phyloP scores from a whole-genome alignment of 2,113 vertebrate species.

The Ictalurus punctatus region DNA sequence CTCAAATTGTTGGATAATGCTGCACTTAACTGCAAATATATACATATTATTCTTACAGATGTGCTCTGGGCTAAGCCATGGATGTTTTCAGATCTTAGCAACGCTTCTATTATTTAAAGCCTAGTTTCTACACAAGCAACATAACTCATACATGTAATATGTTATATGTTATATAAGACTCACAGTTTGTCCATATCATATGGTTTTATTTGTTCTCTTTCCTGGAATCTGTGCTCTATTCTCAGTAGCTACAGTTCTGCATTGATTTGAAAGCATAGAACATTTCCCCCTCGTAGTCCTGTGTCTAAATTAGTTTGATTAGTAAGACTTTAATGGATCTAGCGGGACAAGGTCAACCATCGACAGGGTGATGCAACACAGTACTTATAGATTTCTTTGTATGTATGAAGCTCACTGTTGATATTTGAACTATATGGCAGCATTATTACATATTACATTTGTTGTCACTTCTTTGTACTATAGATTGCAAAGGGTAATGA shows the following conservation, averaged over 20 bases:
- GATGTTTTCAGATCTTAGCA: neutral
- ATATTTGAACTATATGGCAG: slow-evolving; percentile 13
- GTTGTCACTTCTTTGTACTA: neutral
- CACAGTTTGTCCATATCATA: neutral
- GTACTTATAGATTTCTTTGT: slow-evolving; percentile 35
- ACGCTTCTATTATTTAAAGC: neutral
- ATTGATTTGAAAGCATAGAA: slow-evolving; percentile 38
- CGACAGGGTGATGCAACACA: slow-evolving; percentile 38
- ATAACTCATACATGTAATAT: neutral
- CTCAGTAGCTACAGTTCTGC: neutral
- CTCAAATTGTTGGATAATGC: neutral
- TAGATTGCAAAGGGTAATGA: slow-evolving; percentile 1
- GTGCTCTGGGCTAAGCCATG: neutral
- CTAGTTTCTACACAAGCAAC: neutral
- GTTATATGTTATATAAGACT: neutral
- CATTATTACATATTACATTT: neutral
- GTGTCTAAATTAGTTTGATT: slow-evolving; percentile 44
- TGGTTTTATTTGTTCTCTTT: slow-evolving; percentile 25
- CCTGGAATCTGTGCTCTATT: slow-evolving; percentile 27
- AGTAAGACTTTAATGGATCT: slow-evolving; percentile 44
- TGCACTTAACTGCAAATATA: neutral
- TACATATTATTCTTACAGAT: neutral
- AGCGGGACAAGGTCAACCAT: slow-evolving; percentile 43
- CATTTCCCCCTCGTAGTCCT: slow-evolving; percentile 26
- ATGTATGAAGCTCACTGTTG: slow-evolving; percentile 36